These are phyloP conservation scores for Dicentrarchus labrax DNA, from an alignment of 2,113 vertebrate genomes.

Conservation along the genomic window DNA sequence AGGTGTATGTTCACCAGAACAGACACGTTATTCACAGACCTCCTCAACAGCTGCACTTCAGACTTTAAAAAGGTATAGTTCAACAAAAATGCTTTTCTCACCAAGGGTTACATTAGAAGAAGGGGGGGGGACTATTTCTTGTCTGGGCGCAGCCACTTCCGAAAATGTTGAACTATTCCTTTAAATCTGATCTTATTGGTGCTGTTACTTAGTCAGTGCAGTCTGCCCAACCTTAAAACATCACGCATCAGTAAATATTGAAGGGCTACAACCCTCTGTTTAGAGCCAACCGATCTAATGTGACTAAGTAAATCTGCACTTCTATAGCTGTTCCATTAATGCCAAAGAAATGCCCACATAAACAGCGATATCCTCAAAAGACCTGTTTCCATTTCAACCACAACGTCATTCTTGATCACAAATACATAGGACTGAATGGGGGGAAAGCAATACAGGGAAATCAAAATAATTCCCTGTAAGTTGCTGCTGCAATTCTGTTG, in stretches of 20 bases:
- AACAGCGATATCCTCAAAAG: neutral
- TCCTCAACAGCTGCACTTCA: conserved; percentile 22
- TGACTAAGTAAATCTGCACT: conserved; percentile 16
- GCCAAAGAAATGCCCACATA: neutral
- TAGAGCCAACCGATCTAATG: neutral
- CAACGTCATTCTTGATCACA: conserved; percentile 11
- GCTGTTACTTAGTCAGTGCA: conserved; percentile 16
- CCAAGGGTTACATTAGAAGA: conserved; percentile 11
- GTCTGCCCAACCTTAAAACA: conserved; percentile 8
- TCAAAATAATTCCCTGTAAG: conserved; percentile 29
- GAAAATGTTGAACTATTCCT: conserved; percentile 4
- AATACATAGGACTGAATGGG: conserved; percentile 9
- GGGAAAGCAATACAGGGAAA: conserved; percentile 22
- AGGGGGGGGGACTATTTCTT: neutral
- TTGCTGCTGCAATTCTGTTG: conserved; percentile 37
- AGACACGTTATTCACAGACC: conserved; percentile 24
- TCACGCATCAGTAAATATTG: conserved; percentile 29
- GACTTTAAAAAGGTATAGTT: conserved; percentile 1
- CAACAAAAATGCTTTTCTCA: neutral
- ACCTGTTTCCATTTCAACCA: conserved; percentile 25
- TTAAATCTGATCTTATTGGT: conserved; percentile 7
- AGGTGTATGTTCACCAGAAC: conserved; percentile 11
- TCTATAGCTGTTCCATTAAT: neutral
- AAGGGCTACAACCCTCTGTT: conserved; percentile 29
- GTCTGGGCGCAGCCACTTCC: conserved; percentile 1